Evolutionary conservation across 2,797 vertebrate species (phyloP), one percentile per base, ranked within the genome.

Genomic region (Gallirallus australis): DNA sequence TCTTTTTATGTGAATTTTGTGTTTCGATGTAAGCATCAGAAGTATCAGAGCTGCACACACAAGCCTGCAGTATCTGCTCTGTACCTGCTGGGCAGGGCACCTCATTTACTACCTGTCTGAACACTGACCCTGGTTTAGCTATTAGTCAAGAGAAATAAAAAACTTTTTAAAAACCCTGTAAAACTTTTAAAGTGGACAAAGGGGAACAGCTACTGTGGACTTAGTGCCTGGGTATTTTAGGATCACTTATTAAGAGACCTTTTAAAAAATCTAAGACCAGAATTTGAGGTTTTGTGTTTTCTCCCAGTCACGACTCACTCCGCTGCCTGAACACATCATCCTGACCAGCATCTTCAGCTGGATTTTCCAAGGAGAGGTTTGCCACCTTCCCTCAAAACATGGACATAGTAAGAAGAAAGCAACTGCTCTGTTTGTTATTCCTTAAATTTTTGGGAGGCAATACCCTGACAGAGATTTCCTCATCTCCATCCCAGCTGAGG

Each of bases 271-370:
- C n/a, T 4, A 60, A 81, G 56, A 31, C 6, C 2, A 33, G 23
- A 64, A 75, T 31, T 16, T 11, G 25, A 88, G 33, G 61, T 6
- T 82, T 66, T 80, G 15, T 7, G 7, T 48, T 65, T 61, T 72
- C 30, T 5, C 3, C 1, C 2, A 85, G 12, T 45, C 20, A n/a
- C 1, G 8, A 71, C 19, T 24, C 2, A 4, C 25, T 47, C 35
- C 71, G 48, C n/a, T 16, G 28, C 59, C 33, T 47, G 18, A 53
- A 31, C 0, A n/a, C 2, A 0, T 6, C 4, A 28, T 18, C 16
- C 70, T 42, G 14, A 90, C 18, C 27, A 86, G 33, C 52, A 66
- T 14, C 65, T 78, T 60, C 10, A 5, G 45, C 28, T 57, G 0
- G 0, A 12, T 25, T 42, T 60, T 37, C 37, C 31, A n/a, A 2